These are phyloP conservation scores for Mimachlamys varia DNA, from an alignment of 2,888 invertebrate genomes.

Conservation along the genomic window DNA sequence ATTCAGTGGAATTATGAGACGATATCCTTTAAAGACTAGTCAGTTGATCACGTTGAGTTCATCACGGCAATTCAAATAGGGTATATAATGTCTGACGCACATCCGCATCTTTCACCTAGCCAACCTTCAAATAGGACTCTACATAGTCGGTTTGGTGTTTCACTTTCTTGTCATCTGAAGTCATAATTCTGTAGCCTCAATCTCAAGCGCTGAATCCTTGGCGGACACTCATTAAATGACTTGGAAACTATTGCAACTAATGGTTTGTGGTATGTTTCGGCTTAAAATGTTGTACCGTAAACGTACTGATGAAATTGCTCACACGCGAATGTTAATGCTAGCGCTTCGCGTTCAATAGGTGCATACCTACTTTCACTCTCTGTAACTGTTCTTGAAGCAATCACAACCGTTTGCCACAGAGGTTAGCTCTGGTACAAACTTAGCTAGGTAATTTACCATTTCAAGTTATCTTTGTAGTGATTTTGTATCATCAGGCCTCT, in stretches of 20 bases:
- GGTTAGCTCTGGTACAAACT: conserved; percentile 44
- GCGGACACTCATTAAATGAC: conserved; percentile 38
- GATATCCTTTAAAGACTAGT: conserved; percentile 48
- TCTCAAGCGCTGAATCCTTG: conserved; percentile 42
- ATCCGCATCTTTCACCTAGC: conserved; percentile 45
- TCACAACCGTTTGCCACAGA: conserved; percentile 43
- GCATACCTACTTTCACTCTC: conserved; percentile 43
- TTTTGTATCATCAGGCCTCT: conserved; percentile 41
- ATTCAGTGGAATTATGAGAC: conserved; percentile 48
- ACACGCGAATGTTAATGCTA: conserved; percentile 47
- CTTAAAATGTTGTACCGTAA: conserved; percentile 38
- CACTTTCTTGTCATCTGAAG: conserved; percentile 37
- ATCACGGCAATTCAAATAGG: conserved; percentile 50
- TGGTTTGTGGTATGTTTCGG: conserved; percentile 47
- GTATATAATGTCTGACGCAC: conserved; percentile 40
- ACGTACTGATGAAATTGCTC: conserved; percentile 48
- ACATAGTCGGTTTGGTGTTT: neutral
- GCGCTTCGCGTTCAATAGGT: conserved; percentile 42
- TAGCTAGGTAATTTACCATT: conserved; percentile 44
- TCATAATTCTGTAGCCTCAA: conserved; percentile 50
- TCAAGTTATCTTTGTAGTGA: conserved; percentile 47
- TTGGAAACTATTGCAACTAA: conserved; percentile 45
- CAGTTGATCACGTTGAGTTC: conserved; percentile 48
- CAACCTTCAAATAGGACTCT: conserved; percentile 16
- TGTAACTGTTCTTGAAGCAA: conserved; percentile 39